Evolutionary conservation across 2,113 vertebrate genomes (phyloP).

Genomic region (Sander lucioperca): DNA sequence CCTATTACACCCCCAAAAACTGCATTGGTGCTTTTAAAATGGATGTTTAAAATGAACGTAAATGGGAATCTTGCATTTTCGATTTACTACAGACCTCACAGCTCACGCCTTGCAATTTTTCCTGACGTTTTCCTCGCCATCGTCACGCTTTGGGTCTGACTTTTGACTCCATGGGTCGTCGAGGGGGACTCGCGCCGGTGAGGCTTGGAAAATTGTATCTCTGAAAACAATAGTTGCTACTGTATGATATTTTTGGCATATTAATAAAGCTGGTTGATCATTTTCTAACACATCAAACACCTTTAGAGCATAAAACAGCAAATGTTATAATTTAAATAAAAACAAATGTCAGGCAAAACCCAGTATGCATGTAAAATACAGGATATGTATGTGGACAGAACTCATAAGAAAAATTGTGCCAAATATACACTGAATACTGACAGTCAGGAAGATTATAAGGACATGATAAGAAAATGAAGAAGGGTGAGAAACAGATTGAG

Average conservation of each 20-base stretch:
- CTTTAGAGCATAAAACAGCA: neutral
- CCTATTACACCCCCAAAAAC: no score
- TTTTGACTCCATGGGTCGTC: no score
- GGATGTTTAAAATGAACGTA: no score
- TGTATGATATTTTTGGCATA: neutral
- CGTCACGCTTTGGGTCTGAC: no score
- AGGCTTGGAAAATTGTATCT: neutral
- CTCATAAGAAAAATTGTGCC: neutral
- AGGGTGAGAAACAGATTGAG: slow-evolving; percentile 55
- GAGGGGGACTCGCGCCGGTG: no score
- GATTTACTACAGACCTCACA: no score
- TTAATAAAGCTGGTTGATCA: neutral
- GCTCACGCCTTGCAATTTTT: no score
- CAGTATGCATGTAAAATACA: neutral
- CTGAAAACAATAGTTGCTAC: neutral
- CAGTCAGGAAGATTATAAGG: slow-evolving; percentile 29
- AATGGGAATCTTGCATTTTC: no score
- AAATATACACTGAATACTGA: neutral
- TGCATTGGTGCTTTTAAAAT: no score
- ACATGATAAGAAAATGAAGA: slow-evolving; percentile 35
- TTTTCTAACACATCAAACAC: neutral
- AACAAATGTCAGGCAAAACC: neutral
- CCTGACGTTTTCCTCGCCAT: no score
- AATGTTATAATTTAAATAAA: neutral
- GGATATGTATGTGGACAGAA: neutral